A percentile compares a stretch with the other conserved stretches of the same genome.
These are phyloP conservation scores for Eulemur rufifrons DNA, from an alignment of 2,113 vertebrate species.

Conservation along the genomic window DNA sequence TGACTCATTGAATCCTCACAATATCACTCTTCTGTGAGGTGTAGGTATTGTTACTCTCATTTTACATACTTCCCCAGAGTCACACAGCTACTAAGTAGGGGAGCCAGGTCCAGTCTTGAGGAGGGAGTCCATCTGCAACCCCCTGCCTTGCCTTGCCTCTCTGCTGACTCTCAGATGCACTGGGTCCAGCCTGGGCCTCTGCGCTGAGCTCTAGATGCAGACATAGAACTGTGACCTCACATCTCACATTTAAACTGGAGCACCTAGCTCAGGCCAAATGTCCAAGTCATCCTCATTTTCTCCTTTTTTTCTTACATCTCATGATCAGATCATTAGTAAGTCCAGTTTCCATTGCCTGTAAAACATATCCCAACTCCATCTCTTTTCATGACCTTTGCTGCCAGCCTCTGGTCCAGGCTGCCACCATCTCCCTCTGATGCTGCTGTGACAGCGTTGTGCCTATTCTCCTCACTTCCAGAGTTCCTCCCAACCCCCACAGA, in stretches of 20 bases:
- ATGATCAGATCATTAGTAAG: background rate
- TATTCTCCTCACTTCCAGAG: background rate
- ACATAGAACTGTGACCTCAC: background rate
- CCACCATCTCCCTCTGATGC: background rate
- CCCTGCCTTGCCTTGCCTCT: background rate
- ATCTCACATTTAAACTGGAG: background rate
- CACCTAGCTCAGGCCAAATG: background rate
- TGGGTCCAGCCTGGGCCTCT: background rate
- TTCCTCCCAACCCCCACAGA: background rate
- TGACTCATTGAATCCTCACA: background rate
- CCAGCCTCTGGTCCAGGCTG: background rate
- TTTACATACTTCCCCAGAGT: background rate
- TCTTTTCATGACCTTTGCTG: background rate
- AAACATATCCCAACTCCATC: background rate
- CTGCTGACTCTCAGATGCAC: background rate
- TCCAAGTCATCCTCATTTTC: background rate
- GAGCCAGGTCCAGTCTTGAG: background rate
- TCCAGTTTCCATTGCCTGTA: background rate
- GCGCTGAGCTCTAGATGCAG: background rate
- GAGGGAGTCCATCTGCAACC: background rate
- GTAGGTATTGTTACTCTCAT: background rate
- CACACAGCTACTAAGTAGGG: background rate
- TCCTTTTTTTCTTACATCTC: background rate
- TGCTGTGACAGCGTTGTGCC: background rate
- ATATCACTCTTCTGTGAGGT: background rate